Evolutionary conservation across 2,797 vertebrate genomes (phyloP), one percentile per base, ranked within the genome.

Genomic region (Cossypha heuglini): DNA sequence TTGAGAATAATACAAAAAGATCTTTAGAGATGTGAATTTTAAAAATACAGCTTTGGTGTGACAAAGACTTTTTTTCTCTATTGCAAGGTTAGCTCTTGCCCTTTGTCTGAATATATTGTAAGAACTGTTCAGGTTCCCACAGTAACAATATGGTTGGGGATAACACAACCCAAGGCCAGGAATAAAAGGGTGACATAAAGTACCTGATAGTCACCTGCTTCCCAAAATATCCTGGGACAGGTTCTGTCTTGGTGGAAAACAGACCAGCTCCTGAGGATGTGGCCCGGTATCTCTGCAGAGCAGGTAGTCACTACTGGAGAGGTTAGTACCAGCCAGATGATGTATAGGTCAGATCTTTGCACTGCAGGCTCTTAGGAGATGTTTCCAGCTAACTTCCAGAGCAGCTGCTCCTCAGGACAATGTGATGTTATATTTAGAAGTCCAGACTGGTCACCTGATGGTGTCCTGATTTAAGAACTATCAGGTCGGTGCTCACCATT

Each of bases 381-480:
- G 86, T 85, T 96, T 62, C 93, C 43, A 74, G 29, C 29, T 86
- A 95, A 94, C 89, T 96, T 97, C 75, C 62, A 87, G 76, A 97
- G 91, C 88, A 94, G 67, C 89, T 91, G 81, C 75, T 96, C 54
- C 96, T 92, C 91, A 68, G 93, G 92, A 97, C 88, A 96, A 82
- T 82, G 73, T 46, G 63, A 35, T 43, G 83, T 91, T 96, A 95
- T 93, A 96, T 96, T 96, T 96, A 96, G 92, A 92, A 91, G 93
- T 69, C 63, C 92, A 61, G 57, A 43, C 80, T 29, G 58, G 85
- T 95, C 86, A 94, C 93, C 90, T 96, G 96, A 92, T 63, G 46
- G 91, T 89, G 96, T 88, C 93, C 96, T 71, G 73, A 62, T 95
- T 93, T 96, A 66, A 88, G 88, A 93, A 83, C 20, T 5, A 64